Evolutionary conservation across 2,113 vertebrate genomes (phyloP).

Genomic region (Leucopsar rothschildi): DNA sequence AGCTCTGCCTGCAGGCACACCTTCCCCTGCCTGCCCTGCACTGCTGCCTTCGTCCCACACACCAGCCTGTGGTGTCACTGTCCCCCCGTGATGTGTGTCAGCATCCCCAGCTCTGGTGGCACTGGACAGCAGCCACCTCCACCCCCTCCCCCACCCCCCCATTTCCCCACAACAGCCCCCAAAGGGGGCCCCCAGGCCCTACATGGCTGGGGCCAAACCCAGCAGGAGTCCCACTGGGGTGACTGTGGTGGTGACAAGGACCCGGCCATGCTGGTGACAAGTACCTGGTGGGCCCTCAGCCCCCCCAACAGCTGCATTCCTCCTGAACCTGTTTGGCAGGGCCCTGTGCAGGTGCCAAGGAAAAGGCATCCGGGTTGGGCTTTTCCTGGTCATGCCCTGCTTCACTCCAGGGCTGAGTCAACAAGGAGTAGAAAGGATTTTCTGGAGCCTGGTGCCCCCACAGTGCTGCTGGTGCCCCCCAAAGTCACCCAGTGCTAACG

Average conservation of each 20-base stretch:
- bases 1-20: background rate
- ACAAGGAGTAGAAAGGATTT: background rate
- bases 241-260: background rate
- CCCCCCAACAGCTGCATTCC: slow-evolving; percentile 21
- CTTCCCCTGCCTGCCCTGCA: background rate
- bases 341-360: background rate
- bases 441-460: background rate
- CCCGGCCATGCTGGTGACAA: background rate
- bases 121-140: background rate
- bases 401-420: background rate
- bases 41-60: background rate
- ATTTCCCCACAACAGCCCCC: background rate
- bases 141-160: too few relatives aligned
- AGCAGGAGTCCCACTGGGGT: background rate
- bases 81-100: background rate
- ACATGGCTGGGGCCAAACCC: fast-evolving
- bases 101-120: background rate
- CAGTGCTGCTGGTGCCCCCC: background rate
- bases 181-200: background rate
- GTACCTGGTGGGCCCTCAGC: background rate
- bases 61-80: background rate
- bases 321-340: slow-evolving; percentile 36
- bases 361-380: background rate
- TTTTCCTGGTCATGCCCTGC: background rate
- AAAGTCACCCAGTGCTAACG: background rate